Conservation (phyloP, 1,140 invertebrate genomes). For the Apocrypta bakeri region DNA sequence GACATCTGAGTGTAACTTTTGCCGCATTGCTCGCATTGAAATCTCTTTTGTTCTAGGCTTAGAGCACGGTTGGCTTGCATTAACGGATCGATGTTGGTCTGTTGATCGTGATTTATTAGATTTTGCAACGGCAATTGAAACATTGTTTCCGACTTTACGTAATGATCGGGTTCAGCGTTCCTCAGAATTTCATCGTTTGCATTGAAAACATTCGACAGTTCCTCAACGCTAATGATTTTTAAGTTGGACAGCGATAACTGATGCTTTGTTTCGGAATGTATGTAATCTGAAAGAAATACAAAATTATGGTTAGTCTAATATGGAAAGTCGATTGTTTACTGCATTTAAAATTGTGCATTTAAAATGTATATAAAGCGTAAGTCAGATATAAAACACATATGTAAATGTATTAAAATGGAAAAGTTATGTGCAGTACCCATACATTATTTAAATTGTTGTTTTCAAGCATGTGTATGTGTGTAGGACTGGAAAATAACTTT, state of each 20-base stretch:
- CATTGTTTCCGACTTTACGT: not conserved
- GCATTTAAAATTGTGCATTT: no score
- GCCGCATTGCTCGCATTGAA: slow-evolving; percentile 4
- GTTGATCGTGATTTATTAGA: not conserved
- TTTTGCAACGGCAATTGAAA: not conserved
- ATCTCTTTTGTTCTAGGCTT: not conserved
- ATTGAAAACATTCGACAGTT: not conserved
- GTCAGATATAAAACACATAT: not conserved
- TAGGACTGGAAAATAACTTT: no score
- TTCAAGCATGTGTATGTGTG: not conserved
- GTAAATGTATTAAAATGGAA: not conserved
- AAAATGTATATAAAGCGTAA: not conserved
- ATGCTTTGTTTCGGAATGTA: not conserved
- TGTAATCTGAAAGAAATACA: slow-evolving; percentile 5
- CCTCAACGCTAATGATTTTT: not conserved
- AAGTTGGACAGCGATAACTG: not conserved
- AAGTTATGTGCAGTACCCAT: not conserved
- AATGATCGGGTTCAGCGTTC: not conserved
- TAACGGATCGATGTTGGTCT: not conserved
- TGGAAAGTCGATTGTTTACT: not conserved
- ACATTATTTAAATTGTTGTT: not conserved
- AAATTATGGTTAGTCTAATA: not conserved
- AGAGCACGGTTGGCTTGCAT: no score
- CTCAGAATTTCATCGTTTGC: not conserved
- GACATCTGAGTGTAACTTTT: slow-evolving; percentile 2